A percentile compares a stretch with the other conserved stretches of the same genome.
Conservation (phyloP, 2,888 invertebrate species). For the Anarsia innoxiella region DNA sequence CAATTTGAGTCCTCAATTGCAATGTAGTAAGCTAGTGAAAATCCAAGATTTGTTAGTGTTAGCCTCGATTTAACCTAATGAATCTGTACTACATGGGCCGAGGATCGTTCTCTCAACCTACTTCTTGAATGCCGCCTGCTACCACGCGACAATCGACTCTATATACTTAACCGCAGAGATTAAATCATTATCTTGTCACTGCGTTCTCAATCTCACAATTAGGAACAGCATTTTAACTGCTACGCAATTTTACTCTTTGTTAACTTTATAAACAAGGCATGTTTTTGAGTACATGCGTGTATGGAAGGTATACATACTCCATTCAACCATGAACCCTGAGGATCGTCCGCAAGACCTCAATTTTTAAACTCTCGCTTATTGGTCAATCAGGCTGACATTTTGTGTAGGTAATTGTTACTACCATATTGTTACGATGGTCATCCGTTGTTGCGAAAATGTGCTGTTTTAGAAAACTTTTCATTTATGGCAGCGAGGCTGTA, state of each 20-base stretch:
- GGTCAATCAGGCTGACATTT: conserved; percentile 68
- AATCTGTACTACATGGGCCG: conserved; percentile 68
- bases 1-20: no score
- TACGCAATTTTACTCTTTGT: conserved; percentile 45
- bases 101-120: conserved; percentile 71
- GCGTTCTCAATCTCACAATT: conserved; percentile 67
- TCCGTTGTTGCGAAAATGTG: conserved; percentile 35
- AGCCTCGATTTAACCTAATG: conserved; percentile 36
- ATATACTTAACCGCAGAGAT: conserved; percentile 45
- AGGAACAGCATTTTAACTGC: conserved; percentile 48
- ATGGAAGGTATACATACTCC: conserved; percentile 49
- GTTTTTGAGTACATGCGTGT: conserved; percentile 37
- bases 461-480: no score
- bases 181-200: conserved; percentile 46
- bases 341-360: conserved; percentile 70
- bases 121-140: conserved; percentile 59
- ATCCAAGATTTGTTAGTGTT: no score
- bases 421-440: conserved; percentile 35
- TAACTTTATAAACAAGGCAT: conserved; percentile 34
- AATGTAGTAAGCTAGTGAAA: no score
- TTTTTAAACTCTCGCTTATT: conserved; percentile 70
- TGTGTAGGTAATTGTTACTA: conserved; percentile 41
- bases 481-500: no score
- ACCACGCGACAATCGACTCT: conserved; percentile 51
- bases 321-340: conserved; percentile 73